Conservation (phyloP, 2,113 vertebrate genomes). For the Anoura caudifer region DNA sequence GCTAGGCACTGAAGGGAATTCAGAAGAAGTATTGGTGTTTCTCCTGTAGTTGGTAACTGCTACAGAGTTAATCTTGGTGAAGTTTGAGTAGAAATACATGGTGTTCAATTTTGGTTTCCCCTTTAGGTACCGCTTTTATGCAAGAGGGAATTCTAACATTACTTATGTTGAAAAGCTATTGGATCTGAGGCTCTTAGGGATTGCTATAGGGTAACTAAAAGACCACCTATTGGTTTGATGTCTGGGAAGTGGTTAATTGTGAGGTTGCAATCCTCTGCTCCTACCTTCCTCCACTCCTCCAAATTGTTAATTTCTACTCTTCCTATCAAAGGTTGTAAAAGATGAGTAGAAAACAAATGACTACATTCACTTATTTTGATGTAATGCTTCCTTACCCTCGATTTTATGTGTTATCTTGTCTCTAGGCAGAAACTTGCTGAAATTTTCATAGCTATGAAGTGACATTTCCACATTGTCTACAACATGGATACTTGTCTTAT, state of each 20-base stretch:
- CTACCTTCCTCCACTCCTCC: not conserved
- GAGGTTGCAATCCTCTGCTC: not conserved
- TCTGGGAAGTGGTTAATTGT: constrained; percentile 29
- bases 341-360: not conserved
- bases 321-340: constrained; percentile 10
- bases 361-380: not conserved
- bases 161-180: not conserved
- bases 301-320: not conserved
- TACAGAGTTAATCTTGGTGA: constrained; percentile 4
- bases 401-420: constrained; percentile 1
- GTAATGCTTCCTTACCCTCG: not conserved
- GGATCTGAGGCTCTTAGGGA: not conserved
- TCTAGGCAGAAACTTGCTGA: constrained; percentile 25
- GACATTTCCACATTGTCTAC: not conserved
- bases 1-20: not conserved
- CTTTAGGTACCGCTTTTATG: constrained; percentile 7
- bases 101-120: not conserved
- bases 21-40: not conserved
- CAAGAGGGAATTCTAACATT: not conserved
- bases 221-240: not conserved
- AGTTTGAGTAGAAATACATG: not conserved
- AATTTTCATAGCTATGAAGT: not conserved
- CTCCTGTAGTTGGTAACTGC: not conserved
- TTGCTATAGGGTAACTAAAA: constrained; percentile 14
- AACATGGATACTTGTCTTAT: constrained; percentile 22